phyloP scores from a whole-genome alignment of 2,113 vertebrate species.

The Rhynchomys soricoides region DNA sequence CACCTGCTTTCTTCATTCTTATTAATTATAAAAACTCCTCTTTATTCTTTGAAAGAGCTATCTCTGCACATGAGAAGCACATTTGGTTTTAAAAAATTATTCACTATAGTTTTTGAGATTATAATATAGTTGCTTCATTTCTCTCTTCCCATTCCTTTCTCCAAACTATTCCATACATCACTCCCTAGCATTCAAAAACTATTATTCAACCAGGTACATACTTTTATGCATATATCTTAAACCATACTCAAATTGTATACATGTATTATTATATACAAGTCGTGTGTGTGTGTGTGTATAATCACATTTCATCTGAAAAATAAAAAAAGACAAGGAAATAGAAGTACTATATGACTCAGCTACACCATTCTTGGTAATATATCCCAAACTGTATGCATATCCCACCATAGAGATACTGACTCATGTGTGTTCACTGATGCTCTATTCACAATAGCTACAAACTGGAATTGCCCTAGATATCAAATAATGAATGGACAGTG shows the following conservation, averaged over 20 bases:
- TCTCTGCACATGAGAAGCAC: neutral
- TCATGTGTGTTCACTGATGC: neutral
- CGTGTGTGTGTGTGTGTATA: too few relatives aligned
- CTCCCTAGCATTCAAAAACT: neutral
- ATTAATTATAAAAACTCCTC: neutral
- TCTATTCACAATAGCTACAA: neutral
- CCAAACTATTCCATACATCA: neutral
- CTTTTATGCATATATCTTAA: neutral
- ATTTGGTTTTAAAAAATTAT: neutral
- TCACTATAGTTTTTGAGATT: neutral
- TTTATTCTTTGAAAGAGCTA: neutral
- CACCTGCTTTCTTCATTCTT: neutral
- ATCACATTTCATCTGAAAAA: neutral
- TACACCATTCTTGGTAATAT: neutral
- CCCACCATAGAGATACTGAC: neutral
- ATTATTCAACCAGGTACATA: neutral
- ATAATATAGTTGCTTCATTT: neutral
- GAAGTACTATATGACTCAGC: neutral
- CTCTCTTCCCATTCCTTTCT: neutral
- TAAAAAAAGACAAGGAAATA: neutral
- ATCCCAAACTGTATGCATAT: neutral
- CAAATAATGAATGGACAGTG: neutral
- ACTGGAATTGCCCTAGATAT: neutral
- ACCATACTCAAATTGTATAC: neutral
- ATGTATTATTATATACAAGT: too few relatives aligned